Conservation (phyloP, 2,797 vertebrate species). For the Pseudochaenichthys georgianus region DNA sequence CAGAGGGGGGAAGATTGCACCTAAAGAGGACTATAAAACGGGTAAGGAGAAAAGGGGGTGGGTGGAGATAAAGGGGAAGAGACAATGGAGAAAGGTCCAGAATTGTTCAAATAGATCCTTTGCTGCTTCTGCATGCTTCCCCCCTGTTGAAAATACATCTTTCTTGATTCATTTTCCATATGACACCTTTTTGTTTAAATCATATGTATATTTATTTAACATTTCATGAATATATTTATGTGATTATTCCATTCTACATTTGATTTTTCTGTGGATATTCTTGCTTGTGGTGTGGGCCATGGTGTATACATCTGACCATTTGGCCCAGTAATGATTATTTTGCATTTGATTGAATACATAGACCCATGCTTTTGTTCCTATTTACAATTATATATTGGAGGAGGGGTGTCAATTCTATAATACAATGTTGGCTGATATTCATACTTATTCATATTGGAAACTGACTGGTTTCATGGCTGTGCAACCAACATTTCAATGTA, state of each 20-base stretch:
- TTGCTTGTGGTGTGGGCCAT: slow-evolving; percentile 52
- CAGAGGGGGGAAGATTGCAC: slow-evolving; percentile 83
- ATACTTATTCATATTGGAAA: slow-evolving; percentile 16
- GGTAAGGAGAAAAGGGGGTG: slow-evolving; percentile 80
- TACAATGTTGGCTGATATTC: slow-evolving; percentile 34
- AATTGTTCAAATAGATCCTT: slow-evolving; percentile 66
- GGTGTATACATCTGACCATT: slow-evolving; percentile 59
- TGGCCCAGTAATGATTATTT: slow-evolving; percentile 59
- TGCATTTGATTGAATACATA: slow-evolving; percentile 23
- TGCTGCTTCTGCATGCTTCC: slow-evolving; percentile 36
- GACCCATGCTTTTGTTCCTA: slow-evolving; percentile 10
- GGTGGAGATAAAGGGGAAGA: slow-evolving; percentile 62
- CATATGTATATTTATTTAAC: slow-evolving; percentile 27
- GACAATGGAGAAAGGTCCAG: slow-evolving; percentile 76
- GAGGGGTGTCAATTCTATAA: slow-evolving; percentile 32
- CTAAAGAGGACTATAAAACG: slow-evolving; percentile 85
- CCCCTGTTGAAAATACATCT: slow-evolving; percentile 48
- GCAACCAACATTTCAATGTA: slow-evolving; percentile 9
- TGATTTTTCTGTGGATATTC: slow-evolving; percentile 46
- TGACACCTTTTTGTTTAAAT: slow-evolving; percentile 18
- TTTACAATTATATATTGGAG: slow-evolving; percentile 35
- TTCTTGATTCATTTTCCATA: slow-evolving; percentile 41
- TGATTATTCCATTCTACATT: slow-evolving; percentile 36
- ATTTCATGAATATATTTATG: slow-evolving; percentile 28
- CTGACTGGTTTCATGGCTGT: slow-evolving; percentile 26